These are phyloP conservation scores for Zoroaster sp. DNA, from an alignment of 53 echinoderm and acorn worm species.

Conservation along the genomic window DNA sequence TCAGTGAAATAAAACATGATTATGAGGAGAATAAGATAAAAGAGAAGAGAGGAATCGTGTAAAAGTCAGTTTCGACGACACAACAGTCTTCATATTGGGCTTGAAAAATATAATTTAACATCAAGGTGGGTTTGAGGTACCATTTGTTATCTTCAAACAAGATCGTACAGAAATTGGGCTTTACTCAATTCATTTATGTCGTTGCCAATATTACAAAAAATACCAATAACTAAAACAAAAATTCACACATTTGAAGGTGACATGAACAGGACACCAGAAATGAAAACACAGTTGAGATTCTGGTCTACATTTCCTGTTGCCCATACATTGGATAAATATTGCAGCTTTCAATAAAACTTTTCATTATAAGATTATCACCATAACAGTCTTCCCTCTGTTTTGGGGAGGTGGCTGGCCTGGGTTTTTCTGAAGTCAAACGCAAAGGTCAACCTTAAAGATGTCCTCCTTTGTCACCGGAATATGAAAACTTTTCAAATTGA, in stretches of 20 bases:
- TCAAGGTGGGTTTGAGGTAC: too few species aligned
- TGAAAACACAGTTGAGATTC: not conserved
- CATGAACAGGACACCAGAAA: not conserved
- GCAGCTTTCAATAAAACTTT: not conserved
- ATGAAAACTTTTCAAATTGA: conserved; percentile 97
- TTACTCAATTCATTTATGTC: not conserved
- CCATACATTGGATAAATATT: conserved; percentile 30
- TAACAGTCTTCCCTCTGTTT: not conserved
- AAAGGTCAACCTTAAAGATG: conserved; percentile 29
- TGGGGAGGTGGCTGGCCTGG: not conserved
- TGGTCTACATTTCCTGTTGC: conserved; percentile 10
- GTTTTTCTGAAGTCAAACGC: not conserved
- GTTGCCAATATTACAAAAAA: not conserved
- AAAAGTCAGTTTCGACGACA: too few species aligned
- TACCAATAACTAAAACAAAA: not conserved
- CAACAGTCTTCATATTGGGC: too few species aligned
- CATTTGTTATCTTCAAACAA: too few species aligned
- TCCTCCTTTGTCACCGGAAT: conserved; percentile 82
- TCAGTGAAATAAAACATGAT: too few species aligned
- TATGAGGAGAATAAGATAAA: too few species aligned
- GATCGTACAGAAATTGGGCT: not conserved
- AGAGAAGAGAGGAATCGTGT: too few species aligned
- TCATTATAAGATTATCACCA: not conserved
- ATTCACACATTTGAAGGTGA: not conserved
- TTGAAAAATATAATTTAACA: too few species aligned